phyloP scores from a whole-genome alignment of 2,888 invertebrate genomes.

The Phytoseiulus persimilis region DNA sequence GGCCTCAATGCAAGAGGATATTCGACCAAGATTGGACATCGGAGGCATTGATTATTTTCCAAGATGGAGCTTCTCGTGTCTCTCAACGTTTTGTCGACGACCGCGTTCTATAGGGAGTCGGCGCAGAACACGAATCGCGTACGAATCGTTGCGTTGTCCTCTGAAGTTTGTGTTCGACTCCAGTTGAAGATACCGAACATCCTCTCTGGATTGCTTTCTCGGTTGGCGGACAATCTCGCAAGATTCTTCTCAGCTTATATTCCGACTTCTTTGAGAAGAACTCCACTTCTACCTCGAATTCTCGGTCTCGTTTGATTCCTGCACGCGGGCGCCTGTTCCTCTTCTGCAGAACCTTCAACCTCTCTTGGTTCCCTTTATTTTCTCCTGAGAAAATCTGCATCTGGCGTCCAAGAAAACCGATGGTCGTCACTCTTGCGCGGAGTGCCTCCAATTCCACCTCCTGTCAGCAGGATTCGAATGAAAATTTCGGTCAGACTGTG shows the following conservation, averaged over 20 bases:
- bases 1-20: too few relatives aligned
- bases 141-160: too few relatives aligned
- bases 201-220: not conserved
- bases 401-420: not conserved
- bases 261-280: not conserved
- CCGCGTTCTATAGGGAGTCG: too few relatives aligned
- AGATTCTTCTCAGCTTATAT: not conserved
- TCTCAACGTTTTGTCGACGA: too few relatives aligned
- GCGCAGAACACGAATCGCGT: too few relatives aligned
- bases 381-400: not conserved
- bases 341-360: not conserved
- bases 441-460: not conserved
- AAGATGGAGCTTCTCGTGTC: too few relatives aligned
- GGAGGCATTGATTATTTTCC: too few relatives aligned
- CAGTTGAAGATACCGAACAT: too few relatives aligned
- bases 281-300: slow-evolving; percentile 6
- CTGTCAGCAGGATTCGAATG: not conserved
- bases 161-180: too few relatives aligned
- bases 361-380: not conserved
- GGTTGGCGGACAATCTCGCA: not conserved
- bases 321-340: not conserved
- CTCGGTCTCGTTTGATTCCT: not conserved
- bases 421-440: not conserved
- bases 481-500: too few relatives aligned
- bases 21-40: too few relatives aligned